Evolutionary conservation across 1,140 invertebrate species (phyloP).

Genomic region (Dendroctonus ponderosae): DNA sequence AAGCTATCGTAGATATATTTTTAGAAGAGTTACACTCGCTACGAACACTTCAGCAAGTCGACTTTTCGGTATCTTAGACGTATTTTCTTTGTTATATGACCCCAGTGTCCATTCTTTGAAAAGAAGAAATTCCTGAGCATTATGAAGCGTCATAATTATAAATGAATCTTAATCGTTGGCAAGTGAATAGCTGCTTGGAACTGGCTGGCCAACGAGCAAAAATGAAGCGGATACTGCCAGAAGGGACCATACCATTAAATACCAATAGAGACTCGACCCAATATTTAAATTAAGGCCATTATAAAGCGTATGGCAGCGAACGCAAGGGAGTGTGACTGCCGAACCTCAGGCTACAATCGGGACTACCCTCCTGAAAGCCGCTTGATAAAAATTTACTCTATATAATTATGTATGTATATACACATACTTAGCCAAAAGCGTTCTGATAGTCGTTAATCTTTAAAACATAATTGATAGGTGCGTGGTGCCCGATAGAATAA

Average conservation of each 20-base stretch:
- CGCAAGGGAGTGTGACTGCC: conserved; percentile 47
- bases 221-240: conserved; percentile 27
- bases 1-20: no score
- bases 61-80: no score
- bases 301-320: conserved; percentile 42
- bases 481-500: conserved; percentile 49
- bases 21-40: no score
- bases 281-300: conserved; percentile 48
- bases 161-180: background rate
- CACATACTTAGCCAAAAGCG: conserved; percentile 52
- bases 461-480: conserved; percentile 53
- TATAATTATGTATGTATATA: conserved; percentile 54
- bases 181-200: background rate
- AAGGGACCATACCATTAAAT: conserved; percentile 35
- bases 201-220: background rate
- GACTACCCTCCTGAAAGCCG: conserved; percentile 40
- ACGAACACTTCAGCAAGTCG: no score
- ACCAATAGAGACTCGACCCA: conserved; percentile 34
- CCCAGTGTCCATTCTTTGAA: no score
- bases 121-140: no score
- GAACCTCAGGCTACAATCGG: conserved; percentile 38
- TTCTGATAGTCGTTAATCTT: conserved; percentile 52
- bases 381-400: conserved; percentile 49
- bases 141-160: no score
- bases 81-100: no score